Evolutionary conservation across 2,888 invertebrate species (phyloP), one percentile per base, ranked within the genome.

Genomic region (Dryocosmus kuriphilus): DNA sequence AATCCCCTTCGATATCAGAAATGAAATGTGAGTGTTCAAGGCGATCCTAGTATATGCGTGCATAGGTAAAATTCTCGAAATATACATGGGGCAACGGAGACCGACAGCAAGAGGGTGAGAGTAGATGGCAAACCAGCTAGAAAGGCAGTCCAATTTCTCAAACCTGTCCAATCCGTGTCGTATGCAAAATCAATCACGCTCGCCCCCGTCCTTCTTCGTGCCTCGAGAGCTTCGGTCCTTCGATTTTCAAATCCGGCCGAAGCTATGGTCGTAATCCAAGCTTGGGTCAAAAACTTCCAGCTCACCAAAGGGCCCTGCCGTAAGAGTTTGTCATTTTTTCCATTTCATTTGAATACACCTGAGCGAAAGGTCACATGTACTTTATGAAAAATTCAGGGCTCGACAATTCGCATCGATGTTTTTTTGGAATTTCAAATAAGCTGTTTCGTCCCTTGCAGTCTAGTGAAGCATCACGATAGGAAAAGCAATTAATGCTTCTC

Each of bases 121-220:
- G 82, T 84, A 80, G 84, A 84, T 77, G 82, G 80, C 81, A 83
- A 85, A 83, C 84, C 86, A 84, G 84, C 86, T 86, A 83, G 85
- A 87, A 86, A 87, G 89, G 86, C 89, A 88, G 89, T 90, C 89
- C 91, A 91, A 92, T 92, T 91, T 91, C 91, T 92, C 92, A 91
- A 92, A 91, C 89, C 91, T 91, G 91, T 91, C 91, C 91, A 89
- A 91, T 91, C 89, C 89, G 89, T 89, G 91, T 90, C 90, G 90
- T 89, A 91, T 91, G 91, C 90, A 90, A 91, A 92, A 91, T 92
- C 91, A 92, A 92, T 92, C 92, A 90, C 89, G 87, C 85, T 86
- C 80, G 75, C 84, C 77, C 77, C 79, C 77, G 79, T 80, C 81
- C 82, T 82, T 77, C 74, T 71, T 51, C 51, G 19, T 19, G 60